These are phyloP conservation scores for Callithrix jacchus DNA, from an alignment of 2,113 vertebrate genomes.

Conservation along the genomic window DNA sequence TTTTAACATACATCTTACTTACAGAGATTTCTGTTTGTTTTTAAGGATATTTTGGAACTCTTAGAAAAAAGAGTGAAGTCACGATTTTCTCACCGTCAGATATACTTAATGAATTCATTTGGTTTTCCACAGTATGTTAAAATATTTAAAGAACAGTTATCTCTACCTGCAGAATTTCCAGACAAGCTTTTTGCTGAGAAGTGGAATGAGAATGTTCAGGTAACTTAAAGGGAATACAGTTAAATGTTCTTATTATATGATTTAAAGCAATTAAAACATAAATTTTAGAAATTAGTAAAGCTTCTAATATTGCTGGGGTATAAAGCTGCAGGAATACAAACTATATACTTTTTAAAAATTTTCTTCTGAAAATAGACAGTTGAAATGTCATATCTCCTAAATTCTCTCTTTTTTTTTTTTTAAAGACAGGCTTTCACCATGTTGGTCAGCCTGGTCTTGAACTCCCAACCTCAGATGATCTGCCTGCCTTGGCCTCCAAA, in stretches of 20 bases:
- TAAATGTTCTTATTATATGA: neutral
- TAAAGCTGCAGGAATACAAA: neutral
- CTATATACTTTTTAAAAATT: neutral
- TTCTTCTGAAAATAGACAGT: neutral
- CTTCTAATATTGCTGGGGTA: neutral
- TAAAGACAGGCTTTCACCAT: too few species aligned
- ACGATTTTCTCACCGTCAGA: slow-evolving; percentile 97
- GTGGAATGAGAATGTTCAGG: slow-evolving; percentile 91
- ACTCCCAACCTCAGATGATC: too few species aligned
- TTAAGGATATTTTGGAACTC: slow-evolving; percentile 96
- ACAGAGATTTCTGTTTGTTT: slow-evolving; percentile 33
- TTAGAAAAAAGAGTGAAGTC: slow-evolving; percentile 98
- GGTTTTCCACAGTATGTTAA: slow-evolving; percentile 88
- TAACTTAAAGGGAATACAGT: slow-evolving; percentile 70
- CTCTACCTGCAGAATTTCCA: slow-evolving; percentile 87
- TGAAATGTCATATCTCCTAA: neutral
- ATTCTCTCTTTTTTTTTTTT: neutral
- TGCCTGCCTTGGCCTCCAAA: too few species aligned
- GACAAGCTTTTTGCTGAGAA: slow-evolving; percentile 86
- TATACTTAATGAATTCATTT: slow-evolving; percentile 90
- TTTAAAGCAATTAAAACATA: slow-evolving; percentile 40
- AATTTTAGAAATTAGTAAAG: neutral
- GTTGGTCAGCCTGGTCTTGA: too few species aligned
- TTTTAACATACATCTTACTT: slow-evolving; percentile 44
- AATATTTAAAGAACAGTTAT: slow-evolving; percentile 88